Base-by-base conservation (phyloP, 2,797 vertebrate genomes). In the Leptatherina wallacei region DNA sequence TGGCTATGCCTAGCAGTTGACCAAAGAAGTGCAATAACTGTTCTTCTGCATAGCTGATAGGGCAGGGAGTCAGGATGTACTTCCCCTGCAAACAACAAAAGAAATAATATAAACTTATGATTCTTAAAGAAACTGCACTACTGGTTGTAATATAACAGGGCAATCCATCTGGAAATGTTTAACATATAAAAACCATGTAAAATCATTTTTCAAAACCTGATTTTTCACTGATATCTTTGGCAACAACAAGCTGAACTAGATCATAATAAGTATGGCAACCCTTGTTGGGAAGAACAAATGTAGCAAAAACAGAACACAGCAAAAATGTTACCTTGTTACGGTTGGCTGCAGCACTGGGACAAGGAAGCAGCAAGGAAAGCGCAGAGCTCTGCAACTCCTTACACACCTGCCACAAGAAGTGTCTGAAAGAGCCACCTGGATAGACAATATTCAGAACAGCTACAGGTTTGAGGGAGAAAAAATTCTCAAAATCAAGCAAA, bases 361-460 rank as follows among this genome's bases (percentile, higher is more conserved):
- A 99, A 66, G 96, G 86, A 61, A 99, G 92, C 68, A 99, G 95
- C 51, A 99, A 95, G 8, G 97, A 98, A 38, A 99, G 95, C 0
- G 95, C 94, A 24, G 96, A 97, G 83, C 98, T 99, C 94, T 99
- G 98, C 1, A 99, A 87, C 92, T 99, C 98, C 77, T 98, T 99
- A 66, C 98, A 99, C 67, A 99, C 98, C 91, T 99, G 98, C 98
- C 98, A 99, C 44, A 99, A 93, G 91, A 99, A 99, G 92, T 99
- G 98, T 60, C 98, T 96, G 91, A 99, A 99, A 32, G 98, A 99
- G 62, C 98, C 98, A 81, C 98, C 98, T 71, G 73, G 78, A 77
- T 71, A 80, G 16, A 81, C 40, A 30, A 77, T 52, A 78, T 69
- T 52, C 14, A 76, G 61, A 22, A 73, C 30, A 73, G 62, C 2